Conservation (phyloP, 1,140 invertebrate genomes). For the Drosophila tsacasi region DNA sequence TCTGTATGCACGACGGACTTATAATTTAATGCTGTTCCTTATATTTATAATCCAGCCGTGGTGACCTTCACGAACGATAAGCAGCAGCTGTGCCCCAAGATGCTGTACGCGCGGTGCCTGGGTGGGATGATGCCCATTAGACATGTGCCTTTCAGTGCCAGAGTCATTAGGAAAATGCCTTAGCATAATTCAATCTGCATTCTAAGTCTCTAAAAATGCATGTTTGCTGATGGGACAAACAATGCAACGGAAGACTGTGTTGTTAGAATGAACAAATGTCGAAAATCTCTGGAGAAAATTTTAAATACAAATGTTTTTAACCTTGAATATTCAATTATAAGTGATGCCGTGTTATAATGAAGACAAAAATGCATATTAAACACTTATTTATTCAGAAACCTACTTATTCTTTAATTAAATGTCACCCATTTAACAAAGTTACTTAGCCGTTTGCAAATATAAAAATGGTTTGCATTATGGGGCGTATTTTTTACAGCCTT, state of each 20-base stretch:
- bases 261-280: background rate
- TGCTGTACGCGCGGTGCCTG: background rate
- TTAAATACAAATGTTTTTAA: background rate
- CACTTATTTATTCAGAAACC: background rate
- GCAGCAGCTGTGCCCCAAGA: conserved; percentile 12
- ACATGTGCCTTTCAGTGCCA: conserved; percentile 16
- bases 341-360: background rate
- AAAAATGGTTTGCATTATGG: background rate
- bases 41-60: conserved; percentile 65
- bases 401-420: no score
- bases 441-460: background rate
- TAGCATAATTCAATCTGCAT: conserved; percentile 37
- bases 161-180: conserved; percentile 33
- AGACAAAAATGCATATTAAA: background rate
- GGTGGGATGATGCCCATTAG: background rate
- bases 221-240: background rate
- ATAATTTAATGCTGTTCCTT: conserved; percentile 63
- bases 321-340: background rate
- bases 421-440: background rate
- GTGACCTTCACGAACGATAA: conserved; percentile 63
- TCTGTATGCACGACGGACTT: conserved; percentile 44
- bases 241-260: background rate
- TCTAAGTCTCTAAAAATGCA: background rate
- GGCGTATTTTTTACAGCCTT: background rate
- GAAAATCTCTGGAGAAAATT: background rate